Conservation (phyloP, 2,113 vertebrate species). For the Macheiramphus alcinus region DNA sequence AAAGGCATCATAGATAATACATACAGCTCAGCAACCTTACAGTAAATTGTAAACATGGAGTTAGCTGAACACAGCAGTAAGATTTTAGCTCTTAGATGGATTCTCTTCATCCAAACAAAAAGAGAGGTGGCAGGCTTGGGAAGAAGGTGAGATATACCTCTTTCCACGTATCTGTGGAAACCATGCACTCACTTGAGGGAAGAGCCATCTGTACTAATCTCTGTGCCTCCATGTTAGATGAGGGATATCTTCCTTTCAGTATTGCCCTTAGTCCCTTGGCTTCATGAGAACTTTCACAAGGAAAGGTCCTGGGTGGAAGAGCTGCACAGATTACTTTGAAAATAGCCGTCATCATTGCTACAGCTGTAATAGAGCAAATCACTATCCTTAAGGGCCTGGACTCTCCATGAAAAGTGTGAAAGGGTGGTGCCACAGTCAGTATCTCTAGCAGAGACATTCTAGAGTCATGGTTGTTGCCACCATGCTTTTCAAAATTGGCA, state of each 20-base stretch:
- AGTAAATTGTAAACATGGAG: neutral
- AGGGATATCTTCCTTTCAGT: neutral
- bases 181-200: neutral
- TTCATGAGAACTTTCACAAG: neutral
- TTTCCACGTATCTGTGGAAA: neutral
- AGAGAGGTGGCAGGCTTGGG: neutral
- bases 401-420: neutral
- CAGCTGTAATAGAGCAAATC: neutral
- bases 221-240: neutral
- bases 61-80: neutral
- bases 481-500: neutral
- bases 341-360: neutral
- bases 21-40: neutral
- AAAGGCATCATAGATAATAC: neutral
- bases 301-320: neutral
- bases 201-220: neutral
- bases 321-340: neutral
- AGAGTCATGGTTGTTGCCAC: neutral
- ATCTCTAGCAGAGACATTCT: neutral
- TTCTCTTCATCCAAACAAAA: neutral
- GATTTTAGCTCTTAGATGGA: neutral
- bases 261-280: accelerated
- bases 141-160: neutral
- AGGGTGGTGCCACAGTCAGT: neutral
- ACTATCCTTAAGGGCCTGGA: neutral